Evolutionary conservation across 2,888 invertebrate species (phyloP).

Genomic region (Cephonodes hylas): DNA sequence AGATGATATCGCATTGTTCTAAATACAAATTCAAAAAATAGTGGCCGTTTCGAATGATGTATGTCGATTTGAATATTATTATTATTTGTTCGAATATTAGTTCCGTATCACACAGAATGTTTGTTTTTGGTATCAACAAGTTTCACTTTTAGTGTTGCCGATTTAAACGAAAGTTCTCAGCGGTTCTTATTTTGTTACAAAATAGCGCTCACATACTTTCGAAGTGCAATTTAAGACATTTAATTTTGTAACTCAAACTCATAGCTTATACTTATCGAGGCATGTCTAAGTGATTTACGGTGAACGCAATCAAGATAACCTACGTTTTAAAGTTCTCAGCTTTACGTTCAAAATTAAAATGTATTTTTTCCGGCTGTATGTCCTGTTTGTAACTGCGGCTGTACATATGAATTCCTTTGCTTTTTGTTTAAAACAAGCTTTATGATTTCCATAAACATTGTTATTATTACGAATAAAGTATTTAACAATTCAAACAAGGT

Average conservation of each 20-base stretch:
- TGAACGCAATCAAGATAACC: background rate
- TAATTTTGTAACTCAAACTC: background rate
- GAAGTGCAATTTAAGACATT: background rate
- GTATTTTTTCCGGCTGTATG: background rate
- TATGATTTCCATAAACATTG: too few relatives aligned
- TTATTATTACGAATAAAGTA: too few relatives aligned
- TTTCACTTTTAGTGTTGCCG: constrained; percentile 52
- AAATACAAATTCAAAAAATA: constrained; percentile 32
- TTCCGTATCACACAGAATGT: constrained; percentile 8
- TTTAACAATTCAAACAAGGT: background rate
- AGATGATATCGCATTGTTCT: constrained; percentile 21
- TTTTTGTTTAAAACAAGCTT: too few relatives aligned
- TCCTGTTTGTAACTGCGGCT: background rate
- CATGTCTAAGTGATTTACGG: background rate
- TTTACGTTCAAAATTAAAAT: background rate
- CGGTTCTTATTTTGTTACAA: constrained; percentile 29
- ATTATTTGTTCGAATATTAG: background rate
- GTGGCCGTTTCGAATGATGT: constrained; percentile 22
- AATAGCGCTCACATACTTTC: background rate
- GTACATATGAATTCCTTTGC: background rate
- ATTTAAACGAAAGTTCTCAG: constrained; percentile 42
- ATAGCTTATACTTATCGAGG: background rate
- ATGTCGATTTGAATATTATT: constrained; percentile 13
- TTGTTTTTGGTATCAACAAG: constrained; percentile 39
- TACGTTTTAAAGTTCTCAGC: background rate